phyloP scores from a whole-genome alignment of 2,888 invertebrate genomes.

The Alentia gelatinosa region DNA sequence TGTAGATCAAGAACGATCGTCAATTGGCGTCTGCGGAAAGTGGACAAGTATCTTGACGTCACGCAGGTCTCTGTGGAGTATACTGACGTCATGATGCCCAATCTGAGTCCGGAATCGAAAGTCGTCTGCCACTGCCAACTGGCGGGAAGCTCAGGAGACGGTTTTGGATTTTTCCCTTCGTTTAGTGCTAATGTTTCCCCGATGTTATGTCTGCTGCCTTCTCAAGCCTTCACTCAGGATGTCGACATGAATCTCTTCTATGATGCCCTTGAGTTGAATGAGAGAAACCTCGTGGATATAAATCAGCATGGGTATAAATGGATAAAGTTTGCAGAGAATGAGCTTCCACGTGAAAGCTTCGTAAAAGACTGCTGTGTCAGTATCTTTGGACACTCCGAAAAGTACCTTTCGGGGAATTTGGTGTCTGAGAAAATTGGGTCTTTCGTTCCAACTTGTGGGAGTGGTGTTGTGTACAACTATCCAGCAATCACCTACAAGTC shows the following conservation, averaged over 20 bases:
- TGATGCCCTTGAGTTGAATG: neutral
- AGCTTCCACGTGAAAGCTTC: neutral
- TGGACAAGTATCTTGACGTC: neutral
- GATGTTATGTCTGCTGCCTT: too few species aligned
- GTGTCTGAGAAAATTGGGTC: constrained; percentile 34
- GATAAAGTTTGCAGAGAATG: neutral
- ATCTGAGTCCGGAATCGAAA: neutral
- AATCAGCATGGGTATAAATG: neutral
- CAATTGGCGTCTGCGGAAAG: neutral
- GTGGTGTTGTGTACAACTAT: neutral
- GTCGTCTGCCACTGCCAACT: constrained; percentile 21
- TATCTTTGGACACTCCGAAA: neutral
- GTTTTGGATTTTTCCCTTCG: constrained; percentile 22
- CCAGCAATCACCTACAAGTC: constrained; percentile 25
- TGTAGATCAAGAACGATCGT: neutral
- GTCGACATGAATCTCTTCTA: constrained; percentile 27
- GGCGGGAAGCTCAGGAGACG: constrained; percentile 10
- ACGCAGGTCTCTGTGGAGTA: neutral
- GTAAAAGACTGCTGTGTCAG: neutral
- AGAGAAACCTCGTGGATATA: neutral
- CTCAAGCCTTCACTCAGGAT: neutral
- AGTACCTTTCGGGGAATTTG: neutral
- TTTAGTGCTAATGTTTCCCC: neutral
- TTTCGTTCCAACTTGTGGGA: neutral
- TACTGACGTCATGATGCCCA: neutral